A percentile compares a stretch with the other conserved stretches of the same genome.
Conservation (phyloP, 2,113 vertebrate species). For the Vimba vimba region DNA sequence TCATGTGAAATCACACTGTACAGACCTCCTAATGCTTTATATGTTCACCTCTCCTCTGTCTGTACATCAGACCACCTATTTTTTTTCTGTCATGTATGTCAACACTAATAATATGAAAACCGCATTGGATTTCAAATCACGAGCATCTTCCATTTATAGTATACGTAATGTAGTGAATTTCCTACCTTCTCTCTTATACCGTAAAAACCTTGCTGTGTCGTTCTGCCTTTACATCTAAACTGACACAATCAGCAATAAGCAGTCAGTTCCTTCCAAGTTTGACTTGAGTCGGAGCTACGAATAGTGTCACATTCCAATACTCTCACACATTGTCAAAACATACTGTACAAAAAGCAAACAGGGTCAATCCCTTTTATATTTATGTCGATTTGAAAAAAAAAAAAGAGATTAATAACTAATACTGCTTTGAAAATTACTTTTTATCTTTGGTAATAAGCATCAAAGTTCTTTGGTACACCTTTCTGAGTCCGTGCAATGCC, state of each 20-base stretch:
- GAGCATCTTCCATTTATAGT: conserved; percentile 1
- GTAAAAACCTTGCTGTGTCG: conserved; percentile 22
- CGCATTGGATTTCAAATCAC: conserved; percentile 21
- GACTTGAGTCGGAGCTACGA: conserved; percentile 52
- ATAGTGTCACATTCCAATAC: conserved; percentile 45
- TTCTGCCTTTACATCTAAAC: conserved; percentile 35
- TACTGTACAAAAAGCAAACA: conserved; percentile 25
- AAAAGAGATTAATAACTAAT: conserved; percentile 39
- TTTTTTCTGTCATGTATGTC: conserved; percentile 7
- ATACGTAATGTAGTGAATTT: not conserved
- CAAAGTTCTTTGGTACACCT: conserved; percentile 62
- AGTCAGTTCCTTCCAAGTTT: conserved; percentile 34
- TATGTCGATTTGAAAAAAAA: not conserved
- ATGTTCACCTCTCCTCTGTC: not conserved
- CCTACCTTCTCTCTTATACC: not conserved
- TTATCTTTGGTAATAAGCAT: conserved; percentile 67
- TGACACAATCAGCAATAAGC: not conserved
- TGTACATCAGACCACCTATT: conserved; percentile 11
- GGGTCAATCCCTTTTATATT: conserved; percentile 34
- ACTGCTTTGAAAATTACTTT: conserved; percentile 51
- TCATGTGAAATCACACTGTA: not conserved
- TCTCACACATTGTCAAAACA: conserved; percentile 37
- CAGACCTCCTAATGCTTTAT: not conserved
- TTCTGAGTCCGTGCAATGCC: conserved; percentile 62
- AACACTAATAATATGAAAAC: conserved; percentile 21